phyloP scores from a whole-genome alignment of 2,797 vertebrate genomes.

The Premnoplex brunnescens region DNA sequence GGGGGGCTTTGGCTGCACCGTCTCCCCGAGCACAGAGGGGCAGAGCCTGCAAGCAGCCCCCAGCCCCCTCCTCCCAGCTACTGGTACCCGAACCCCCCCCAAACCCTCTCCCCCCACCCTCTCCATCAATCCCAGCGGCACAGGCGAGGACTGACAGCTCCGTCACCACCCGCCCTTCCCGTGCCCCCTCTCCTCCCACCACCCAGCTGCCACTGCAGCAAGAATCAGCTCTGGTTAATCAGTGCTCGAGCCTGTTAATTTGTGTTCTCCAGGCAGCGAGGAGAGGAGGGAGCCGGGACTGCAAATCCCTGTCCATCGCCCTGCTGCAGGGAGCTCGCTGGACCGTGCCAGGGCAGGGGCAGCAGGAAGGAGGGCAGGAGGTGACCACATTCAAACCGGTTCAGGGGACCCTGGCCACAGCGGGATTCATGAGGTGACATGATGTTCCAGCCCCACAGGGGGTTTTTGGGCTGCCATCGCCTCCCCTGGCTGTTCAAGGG shows the following conservation, averaged over 20 bases:
- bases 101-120: not conserved
- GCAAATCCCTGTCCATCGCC: fast-evolving
- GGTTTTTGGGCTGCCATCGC: not conserved
- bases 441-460: not conserved
- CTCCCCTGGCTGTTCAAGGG: not conserved
- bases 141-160: conserved; percentile 41
- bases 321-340: not conserved
- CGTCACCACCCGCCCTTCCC: conserved; percentile 38
- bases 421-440: fast-evolving
- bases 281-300: not conserved
- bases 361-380: not conserved
- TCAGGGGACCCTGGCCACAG: not conserved
- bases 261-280: not conserved
- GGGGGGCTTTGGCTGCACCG: not conserved
- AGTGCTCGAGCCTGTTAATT: conserved; percentile 23
- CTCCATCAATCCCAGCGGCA: not conserved
- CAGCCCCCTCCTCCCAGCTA: not conserved
- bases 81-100: not conserved
- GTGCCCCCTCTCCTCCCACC: conserved; percentile 61
- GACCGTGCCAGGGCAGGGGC: not conserved
- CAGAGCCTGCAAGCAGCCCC: not conserved
- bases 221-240: conserved; percentile 52
- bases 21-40: not conserved
- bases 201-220: conserved; percentile 58
- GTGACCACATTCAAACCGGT: fast-evolving